phyloP scores from a whole-genome alignment of 1,140 invertebrate species.

The Cyclina sinensis region DNA sequence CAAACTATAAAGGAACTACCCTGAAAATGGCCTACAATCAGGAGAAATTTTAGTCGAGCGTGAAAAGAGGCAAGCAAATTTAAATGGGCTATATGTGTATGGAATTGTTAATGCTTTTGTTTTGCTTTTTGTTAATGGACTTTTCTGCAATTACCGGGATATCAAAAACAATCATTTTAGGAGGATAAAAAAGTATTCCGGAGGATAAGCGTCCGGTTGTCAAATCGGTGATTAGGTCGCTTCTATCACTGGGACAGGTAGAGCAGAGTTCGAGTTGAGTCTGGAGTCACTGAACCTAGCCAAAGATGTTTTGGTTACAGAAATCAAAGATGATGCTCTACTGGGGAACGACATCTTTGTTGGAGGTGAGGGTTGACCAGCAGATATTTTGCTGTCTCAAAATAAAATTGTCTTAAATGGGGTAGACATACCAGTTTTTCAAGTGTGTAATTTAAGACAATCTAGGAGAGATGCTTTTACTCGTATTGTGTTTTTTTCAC shows the following conservation, averaged over 20 bases:
- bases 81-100: neutral
- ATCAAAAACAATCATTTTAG: neutral
- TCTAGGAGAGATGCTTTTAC: too few relatives aligned
- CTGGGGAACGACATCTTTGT: neutral
- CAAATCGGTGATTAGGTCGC: neutral
- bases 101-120: neutral
- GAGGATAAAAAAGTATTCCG: neutral
- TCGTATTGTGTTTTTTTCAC: too few relatives aligned
- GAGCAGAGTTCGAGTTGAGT: neutral
- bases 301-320: neutral
- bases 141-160: neutral
- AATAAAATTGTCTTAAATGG: neutral
- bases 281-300: neutral
- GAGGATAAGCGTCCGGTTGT: neutral
- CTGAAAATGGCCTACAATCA: neutral
- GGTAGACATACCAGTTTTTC: neutral
- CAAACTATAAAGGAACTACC: neutral
- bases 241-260: neutral
- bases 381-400: neutral
- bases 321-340: neutral
- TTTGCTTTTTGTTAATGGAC: neutral
- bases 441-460: too few relatives aligned
- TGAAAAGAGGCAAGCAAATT: neutral
- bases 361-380: neutral
- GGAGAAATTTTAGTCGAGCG: neutral